Percentiles rank a stretch among this genome's conserved stretches.
Evolutionary conservation across 2,888 invertebrate genomes (phyloP).

Genomic region (Alloscopus bannaensis): DNA sequence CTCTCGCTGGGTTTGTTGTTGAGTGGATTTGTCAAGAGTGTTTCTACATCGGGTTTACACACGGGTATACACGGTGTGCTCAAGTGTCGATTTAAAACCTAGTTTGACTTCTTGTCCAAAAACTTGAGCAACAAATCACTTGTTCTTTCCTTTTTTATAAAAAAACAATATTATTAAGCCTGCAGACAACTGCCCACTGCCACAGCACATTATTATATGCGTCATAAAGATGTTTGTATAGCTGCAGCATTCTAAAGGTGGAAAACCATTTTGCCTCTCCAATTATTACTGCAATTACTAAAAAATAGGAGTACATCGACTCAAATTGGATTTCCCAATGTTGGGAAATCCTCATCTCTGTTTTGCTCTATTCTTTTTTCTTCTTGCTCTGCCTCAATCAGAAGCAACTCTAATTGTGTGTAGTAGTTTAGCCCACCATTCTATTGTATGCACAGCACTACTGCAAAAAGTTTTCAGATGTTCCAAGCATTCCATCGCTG

Average conservation of each 20-base stretch:
- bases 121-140: too few relatives aligned
- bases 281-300: too few relatives aligned
- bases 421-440: not conserved
- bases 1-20: too few relatives aligned
- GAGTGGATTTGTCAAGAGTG: too few relatives aligned
- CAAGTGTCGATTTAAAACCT: too few relatives aligned
- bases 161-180: not conserved
- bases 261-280: too few relatives aligned
- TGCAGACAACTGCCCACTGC: not conserved
- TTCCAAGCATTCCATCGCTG: not conserved
- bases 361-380: too few relatives aligned
- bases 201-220: not conserved
- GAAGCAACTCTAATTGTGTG: not conserved
- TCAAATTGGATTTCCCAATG: slow-evolving; percentile 54
- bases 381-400: too few relatives aligned
- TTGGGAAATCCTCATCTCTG: slow-evolving; percentile 37
- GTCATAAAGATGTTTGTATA: not conserved
- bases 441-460: not conserved
- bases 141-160: too few relatives aligned
- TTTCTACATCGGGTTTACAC: too few relatives aligned
- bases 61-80: too few relatives aligned
- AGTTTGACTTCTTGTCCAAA: too few relatives aligned
- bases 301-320: slow-evolving; percentile 30
- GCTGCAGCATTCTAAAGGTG: not conserved
- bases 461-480: not conserved